Evolutionary conservation across 2,797 vertebrate species (phyloP), one percentile per base, ranked within the genome.

Genomic region (Tolypeutes matacus): DNA sequence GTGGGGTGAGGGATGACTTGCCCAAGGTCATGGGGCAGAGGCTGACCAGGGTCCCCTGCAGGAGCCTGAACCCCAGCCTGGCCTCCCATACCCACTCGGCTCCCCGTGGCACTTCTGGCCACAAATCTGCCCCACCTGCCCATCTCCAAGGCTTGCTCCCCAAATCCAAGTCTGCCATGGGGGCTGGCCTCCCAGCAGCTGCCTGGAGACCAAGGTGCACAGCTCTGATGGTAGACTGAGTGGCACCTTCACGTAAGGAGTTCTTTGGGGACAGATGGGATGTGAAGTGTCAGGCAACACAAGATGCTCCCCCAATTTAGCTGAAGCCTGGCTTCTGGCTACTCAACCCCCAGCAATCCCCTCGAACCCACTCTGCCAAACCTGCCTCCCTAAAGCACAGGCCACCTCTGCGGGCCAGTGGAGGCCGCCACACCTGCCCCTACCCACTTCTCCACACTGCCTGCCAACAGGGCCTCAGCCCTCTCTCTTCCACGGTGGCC

Each of bases 341-440:
- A 17, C 36, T 84, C 27, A 6, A 53, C 23, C 42, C 18, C 49
- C 29, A 64, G 56, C 1, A 18, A 7, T 0, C 2, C 25, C 18
- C 21, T 14, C 14, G 29, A 73, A 53, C 14, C 18, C 29, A 34
- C 14, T 51, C 1, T 1, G 1, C n/a, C 20, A 56, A 36, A 64
- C 78, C 31, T 36, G 56, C 14, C 75, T 39, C 2, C 53, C 1
- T 25, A 4, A 83, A 25, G 62, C 42, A 31, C 34, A 14, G 31
- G 58, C 46, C 0, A 0, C 34, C 29, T 0, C 8, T 31, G 18
- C 1, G n/a, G 3, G 25, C 34, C 25, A 6, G 51, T 70, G 23
- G 7, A 31, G 56, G 21, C 75, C 0, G 0, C 51, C 39, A 64
- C 46, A 7, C 0, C 14, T 8, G 31, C 13, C 18, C 53, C 7